Evolutionary conservation across 2,888 invertebrate species (phyloP).

Genomic region (Pyrgus malvae): DNA sequence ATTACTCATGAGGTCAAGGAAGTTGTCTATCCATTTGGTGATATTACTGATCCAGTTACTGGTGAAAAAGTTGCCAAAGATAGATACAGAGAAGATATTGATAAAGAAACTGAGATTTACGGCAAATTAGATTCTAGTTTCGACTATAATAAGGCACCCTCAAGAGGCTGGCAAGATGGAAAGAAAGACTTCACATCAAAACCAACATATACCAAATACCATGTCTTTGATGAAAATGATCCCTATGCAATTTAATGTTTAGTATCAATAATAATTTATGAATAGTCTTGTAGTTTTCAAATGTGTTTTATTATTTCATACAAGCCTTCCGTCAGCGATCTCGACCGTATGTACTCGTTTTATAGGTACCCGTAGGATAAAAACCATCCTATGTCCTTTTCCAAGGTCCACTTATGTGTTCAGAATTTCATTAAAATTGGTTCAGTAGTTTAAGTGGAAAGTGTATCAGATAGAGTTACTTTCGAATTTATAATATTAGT

Average conservation of each 20-base stretch:
- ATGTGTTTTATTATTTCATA: background rate
- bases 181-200: slow-evolving; percentile 91
- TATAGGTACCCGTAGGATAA: too few species aligned
- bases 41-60: slow-evolving; percentile 92
- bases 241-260: slow-evolving; percentile 81
- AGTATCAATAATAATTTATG: slow-evolving; percentile 32
- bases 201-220: slow-evolving; percentile 89
- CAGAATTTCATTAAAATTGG: too few species aligned
- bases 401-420: too few species aligned
- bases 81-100: slow-evolving; percentile 88
- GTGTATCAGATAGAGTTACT: too few species aligned
- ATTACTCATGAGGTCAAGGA: slow-evolving; percentile 91
- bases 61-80: slow-evolving; percentile 89
- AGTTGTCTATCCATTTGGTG: slow-evolving; percentile 90
- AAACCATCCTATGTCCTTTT: too few species aligned
- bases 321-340: too few species aligned
- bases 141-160: slow-evolving; percentile 88
- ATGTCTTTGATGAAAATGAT: slow-evolving; percentile 88
- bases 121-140: slow-evolving; percentile 86
- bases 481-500: too few species aligned
- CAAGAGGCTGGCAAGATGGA: slow-evolving; percentile 91
- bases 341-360: too few species aligned
- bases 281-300: slow-evolving; percentile 7
- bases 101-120: slow-evolving; percentile 84
- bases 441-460: too few species aligned